These are phyloP conservation scores for Conopomorpha cramerella DNA, from an alignment of 1,140 invertebrate species.

Conservation along the genomic window DNA sequence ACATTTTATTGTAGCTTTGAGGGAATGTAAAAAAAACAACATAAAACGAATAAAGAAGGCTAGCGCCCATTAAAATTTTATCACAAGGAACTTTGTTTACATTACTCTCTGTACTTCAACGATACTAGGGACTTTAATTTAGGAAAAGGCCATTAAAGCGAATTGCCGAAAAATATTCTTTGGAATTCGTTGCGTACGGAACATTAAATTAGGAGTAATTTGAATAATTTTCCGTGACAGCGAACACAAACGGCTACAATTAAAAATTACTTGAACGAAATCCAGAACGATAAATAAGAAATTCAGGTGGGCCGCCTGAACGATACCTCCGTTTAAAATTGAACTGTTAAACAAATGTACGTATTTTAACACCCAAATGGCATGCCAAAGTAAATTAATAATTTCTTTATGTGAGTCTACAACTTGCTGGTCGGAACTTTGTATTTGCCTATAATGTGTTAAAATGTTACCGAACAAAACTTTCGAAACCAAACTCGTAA, in stretches of 20 bases:
- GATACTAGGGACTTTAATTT: too few relatives aligned
- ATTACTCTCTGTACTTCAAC: too few relatives aligned
- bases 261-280: constrained; percentile 30
- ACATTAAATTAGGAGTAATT: constrained; percentile 45
- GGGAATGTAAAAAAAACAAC: too few relatives aligned
- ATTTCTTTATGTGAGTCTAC: background rate
- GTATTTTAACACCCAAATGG: background rate
- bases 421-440: too few relatives aligned
- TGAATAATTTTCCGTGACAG: constrained; percentile 46
- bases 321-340: background rate
- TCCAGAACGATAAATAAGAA: constrained; percentile 16
- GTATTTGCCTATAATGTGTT: too few relatives aligned
- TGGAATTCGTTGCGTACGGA: constrained; percentile 35
- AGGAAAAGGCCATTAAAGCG: constrained; percentile 36
- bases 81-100: too few relatives aligned
- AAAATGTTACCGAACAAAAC: too few relatives aligned
- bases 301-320: constrained; percentile 4
- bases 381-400: background rate
- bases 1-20: too few relatives aligned
- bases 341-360: background rate
- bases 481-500: too few relatives aligned
- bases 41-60: too few relatives aligned
- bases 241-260: constrained; percentile 44
- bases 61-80: too few relatives aligned
- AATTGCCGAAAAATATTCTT: constrained; percentile 32